These are phyloP conservation scores for Galemys pyrenaicus DNA, from an alignment of 2,113 vertebrate species.

Conservation along the genomic window DNA sequence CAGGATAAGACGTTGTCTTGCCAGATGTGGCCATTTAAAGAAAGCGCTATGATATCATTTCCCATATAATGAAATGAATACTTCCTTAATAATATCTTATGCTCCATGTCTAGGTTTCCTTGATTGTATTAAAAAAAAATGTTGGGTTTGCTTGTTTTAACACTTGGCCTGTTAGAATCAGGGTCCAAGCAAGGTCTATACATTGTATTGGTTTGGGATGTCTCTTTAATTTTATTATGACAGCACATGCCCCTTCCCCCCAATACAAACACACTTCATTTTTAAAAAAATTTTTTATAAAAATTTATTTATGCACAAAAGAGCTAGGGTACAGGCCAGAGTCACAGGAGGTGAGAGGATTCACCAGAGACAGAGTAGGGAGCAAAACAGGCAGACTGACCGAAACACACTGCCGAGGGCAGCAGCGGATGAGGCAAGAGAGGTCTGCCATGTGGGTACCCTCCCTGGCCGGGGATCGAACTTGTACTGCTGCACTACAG, in stretches of 20 bases:
- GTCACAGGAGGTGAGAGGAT: too few species aligned
- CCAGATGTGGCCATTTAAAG: not conserved
- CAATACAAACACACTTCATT: not conserved
- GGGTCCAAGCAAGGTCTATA: not conserved
- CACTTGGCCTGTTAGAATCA: conserved; percentile 14
- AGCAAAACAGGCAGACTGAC: too few species aligned
- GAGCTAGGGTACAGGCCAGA: too few species aligned
- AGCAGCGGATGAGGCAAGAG: too few species aligned
- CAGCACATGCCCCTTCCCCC: fast-evolving
- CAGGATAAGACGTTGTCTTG: not conserved
- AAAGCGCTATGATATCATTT: not conserved
- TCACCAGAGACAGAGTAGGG: too few species aligned
- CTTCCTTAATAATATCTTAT: conserved; percentile 5
- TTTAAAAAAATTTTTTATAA: too few species aligned
- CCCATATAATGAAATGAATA: not conserved
- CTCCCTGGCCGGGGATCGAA: too few species aligned
- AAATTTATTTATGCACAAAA: too few species aligned
- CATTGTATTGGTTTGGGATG: not conserved
- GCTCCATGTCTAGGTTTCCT: not conserved
- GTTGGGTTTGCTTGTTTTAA: not conserved
- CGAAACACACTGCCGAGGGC: too few species aligned
- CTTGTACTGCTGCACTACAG: too few species aligned
- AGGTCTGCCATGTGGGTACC: too few species aligned
- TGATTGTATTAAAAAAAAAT: not conserved
- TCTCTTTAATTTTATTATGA: not conserved